Percentiles rank a stretch among this genome's conserved stretches.
Evolutionary conservation across 2,113 vertebrate genomes (phyloP).

Genomic region (Mionectes macconnelli): DNA sequence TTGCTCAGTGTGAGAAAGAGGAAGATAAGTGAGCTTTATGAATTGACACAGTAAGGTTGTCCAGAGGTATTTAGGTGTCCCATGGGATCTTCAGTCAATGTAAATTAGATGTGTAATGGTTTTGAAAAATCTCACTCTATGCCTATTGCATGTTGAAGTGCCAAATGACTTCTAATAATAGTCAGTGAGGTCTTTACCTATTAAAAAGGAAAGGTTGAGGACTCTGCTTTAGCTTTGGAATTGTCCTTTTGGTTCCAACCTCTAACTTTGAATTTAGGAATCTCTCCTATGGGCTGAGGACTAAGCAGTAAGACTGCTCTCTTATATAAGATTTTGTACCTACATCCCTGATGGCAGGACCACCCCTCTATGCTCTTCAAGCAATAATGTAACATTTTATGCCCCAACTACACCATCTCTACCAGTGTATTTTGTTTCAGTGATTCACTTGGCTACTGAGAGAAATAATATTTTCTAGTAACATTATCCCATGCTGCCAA

Average conservation of each 20-base stretch:
- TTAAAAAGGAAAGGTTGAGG: neutral
- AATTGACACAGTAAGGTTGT: slow-evolving; percentile 5
- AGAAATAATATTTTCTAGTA: neutral
- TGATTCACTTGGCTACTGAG: neutral
- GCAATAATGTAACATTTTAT: neutral
- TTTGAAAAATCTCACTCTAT: slow-evolving; percentile 36
- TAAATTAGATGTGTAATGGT: slow-evolving; percentile 22
- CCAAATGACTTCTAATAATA: neutral
- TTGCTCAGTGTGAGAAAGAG: neutral
- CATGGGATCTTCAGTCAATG: slow-evolving; percentile 25
- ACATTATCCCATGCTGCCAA: neutral
- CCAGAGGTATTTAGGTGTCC: slow-evolving; percentile 18
- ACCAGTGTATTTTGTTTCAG: neutral
- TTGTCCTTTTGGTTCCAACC: neutral
- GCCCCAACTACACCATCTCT: neutral
- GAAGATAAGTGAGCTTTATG: neutral
- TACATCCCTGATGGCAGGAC: neutral
- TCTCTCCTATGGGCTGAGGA: neutral
- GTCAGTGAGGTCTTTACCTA: neutral
- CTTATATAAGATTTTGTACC: neutral
- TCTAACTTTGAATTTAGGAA: neutral
- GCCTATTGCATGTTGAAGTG: neutral
- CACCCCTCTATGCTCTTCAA: neutral
- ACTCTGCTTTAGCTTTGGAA: neutral
- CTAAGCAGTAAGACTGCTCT: neutral